Conservation (phyloP, 2,888 invertebrate species). For the Cyrtodaria siliqua region DNA sequence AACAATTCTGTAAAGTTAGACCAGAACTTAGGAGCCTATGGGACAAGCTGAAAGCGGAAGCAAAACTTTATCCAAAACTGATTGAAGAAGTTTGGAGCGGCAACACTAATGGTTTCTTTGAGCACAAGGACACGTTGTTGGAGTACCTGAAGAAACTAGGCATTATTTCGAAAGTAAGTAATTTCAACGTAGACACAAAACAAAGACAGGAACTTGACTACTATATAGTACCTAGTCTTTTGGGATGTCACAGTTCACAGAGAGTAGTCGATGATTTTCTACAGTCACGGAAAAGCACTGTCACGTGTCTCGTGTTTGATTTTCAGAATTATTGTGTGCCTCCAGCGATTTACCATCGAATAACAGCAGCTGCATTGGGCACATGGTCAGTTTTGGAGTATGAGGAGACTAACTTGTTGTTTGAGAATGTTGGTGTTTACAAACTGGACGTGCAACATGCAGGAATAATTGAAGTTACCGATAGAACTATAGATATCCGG, state of each 20-base stretch:
- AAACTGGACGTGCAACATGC: slow-evolving; percentile 25
- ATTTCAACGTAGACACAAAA: slow-evolving; percentile 1
- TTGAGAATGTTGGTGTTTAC: slow-evolving; percentile 9
- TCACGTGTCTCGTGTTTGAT: slow-evolving; percentile 1
- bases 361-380: slow-evolving; percentile 24
- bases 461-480: slow-evolving; percentile 22
- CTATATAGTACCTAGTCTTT: slow-evolving; percentile 27
- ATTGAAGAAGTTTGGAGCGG: slow-evolving; percentile 18
- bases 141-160: slow-evolving; percentile 20
- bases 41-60: slow-evolving; percentile 10
- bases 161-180: slow-evolving; percentile 15
- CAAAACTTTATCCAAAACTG: slow-evolving; percentile 6
- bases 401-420: slow-evolving; percentile 7
- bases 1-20: slow-evolving; percentile 16
- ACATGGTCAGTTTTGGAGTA: slow-evolving; percentile 25
- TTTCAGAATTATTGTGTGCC: slow-evolving; percentile 11
- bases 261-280: too few species aligned
- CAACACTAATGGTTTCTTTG: slow-evolving; percentile 7
- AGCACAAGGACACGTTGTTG: slow-evolving; percentile 17
- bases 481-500: slow-evolving; percentile 11
- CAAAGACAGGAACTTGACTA: slow-evolving; percentile 9
- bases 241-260: not conserved
- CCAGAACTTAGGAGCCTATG: slow-evolving; percentile 3
- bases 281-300: too few species aligned
- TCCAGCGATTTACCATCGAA: slow-evolving; percentile 25